These are phyloP conservation scores for Andrena marginata DNA, from an alignment of 2,888 invertebrate genomes.

Conservation along the genomic window DNA sequence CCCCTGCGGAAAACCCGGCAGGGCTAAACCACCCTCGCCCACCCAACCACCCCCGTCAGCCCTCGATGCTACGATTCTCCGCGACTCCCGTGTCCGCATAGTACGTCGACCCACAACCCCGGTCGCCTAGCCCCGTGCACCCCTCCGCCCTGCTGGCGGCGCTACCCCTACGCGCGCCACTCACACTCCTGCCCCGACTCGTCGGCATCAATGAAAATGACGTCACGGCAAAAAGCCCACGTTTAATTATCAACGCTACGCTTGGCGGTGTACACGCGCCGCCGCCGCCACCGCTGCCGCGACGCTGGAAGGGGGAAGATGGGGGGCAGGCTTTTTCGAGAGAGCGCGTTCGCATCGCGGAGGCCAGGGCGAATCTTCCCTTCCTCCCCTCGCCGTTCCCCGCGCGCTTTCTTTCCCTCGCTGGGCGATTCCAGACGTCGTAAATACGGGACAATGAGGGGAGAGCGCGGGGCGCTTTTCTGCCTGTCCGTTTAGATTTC, in stretches of 20 bases:
- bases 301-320: neutral
- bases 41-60: neutral
- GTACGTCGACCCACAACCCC: conserved; percentile 77
- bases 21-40: conserved; percentile 50
- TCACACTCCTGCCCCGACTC: conserved; percentile 74
- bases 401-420: neutral
- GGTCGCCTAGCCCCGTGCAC: conserved; percentile 44
- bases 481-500: neutral
- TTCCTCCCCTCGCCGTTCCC: no score
- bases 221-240: conserved; percentile 85
- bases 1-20: conserved; percentile 70
- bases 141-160: conserved; percentile 27
- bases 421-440: conserved; percentile 23
- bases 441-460: conserved; percentile 44
- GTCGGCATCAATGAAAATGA: conserved; percentile 87
- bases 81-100: conserved; percentile 59
- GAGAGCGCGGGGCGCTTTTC: neutral
- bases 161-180: conserved; percentile 73
- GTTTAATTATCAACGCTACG: conserved; percentile 82
- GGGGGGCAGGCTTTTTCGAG: conserved; percentile 15
- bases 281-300: neutral
- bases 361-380: neutral
- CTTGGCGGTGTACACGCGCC: conserved; percentile 56
- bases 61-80: conserved; percentile 48
- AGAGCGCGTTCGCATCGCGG: conserved; percentile 19